Evolutionary conservation across 1,140 invertebrate genomes (phyloP), one percentile per base, ranked within the genome.

Genomic region (Contarinia nasturtii): DNA sequence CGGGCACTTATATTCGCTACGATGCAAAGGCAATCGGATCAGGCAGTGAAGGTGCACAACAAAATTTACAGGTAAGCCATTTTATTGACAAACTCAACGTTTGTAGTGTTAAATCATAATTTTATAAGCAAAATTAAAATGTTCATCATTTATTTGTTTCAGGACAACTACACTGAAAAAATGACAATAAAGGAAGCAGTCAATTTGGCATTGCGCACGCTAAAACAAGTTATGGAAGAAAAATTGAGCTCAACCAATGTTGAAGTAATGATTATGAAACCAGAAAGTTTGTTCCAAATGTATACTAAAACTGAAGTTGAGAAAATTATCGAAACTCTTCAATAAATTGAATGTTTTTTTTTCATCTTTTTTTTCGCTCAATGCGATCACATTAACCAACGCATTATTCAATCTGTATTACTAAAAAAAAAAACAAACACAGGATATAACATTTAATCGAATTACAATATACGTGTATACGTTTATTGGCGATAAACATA

Each of bases 151-250:
- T 47, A 19, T 59, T 57, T 54, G 53, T 71, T 80, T 17, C 71
- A 97, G 84, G 76, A 77, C 51, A 65, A 71, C n/a, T 79, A 74
- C 51, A 72, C 75, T 50, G 66, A 70, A 40, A 85, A 87, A 11
- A 92, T 99, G 83, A 93, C 85, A 0, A 64, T 99, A n/a, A 80
- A 87, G 50, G 93, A 98, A 70, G 95, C 94, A 14, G 81, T 90
- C 47, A 93, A 91, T 58, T 65, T 85, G 33, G 82, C 90, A 2
- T 66, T 99, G 14, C 91, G 84, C 8, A 98, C 98, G 58, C 67
- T 99, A 2, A 99, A 99, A 61, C 94, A 98, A 71, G 94, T 99
- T 0, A 99, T 99, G 96, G 96, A 99, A 64, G 96, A 99, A 66
- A 98, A 98, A 68, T 65, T 99, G 0, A 97, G 86, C 52, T 86